Evolutionary conservation across 1,140 invertebrate species (phyloP), one percentile per base, ranked within the genome.

Genomic region (Ylistrum balloti): DNA sequence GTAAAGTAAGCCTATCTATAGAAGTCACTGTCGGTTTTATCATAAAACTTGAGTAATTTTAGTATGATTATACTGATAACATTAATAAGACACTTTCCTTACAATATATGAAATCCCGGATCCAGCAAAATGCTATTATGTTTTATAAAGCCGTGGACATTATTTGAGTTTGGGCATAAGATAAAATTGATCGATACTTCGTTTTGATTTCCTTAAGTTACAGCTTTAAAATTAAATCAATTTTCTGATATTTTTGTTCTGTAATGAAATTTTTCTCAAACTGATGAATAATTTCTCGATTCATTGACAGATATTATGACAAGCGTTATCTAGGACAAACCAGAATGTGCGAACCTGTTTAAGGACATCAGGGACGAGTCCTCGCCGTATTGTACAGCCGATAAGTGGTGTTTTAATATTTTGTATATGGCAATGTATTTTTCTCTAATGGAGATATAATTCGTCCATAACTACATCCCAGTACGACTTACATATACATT

Each of bases 341-440:
- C 35, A 74, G n/a, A 74, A n/a, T 74, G 56, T 74, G 0, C 7
- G 56, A 74, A 74, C 22, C 3, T 74, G 56, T 28, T 2, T 48
- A 74, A n/a, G 56, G 56, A 28, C 56, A 28, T 74, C 5, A 28
- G 56, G 45, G 45, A 56, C 45, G 17, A 74, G 56, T 74, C 56
- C 56, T n/a, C 13, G 11, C 22, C 22, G 56, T 9, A 74, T 74
- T 74, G 22, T 28, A 17, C 22, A n/a, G 56, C 7, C 22, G 56
- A 74, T 5, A 74, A 74, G 56, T 74, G 56, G 56, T 28, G 56
- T 74, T 74, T 74, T 74, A 74, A 74, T 74, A 74, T 74, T 74
- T 74, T 5, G 9, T n/a, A 74, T 74, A 74, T 74, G 28, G 22
- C 28, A 74, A 74, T 74, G 56, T 17, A 74, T 74, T 74, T n/a